phyloP scores from a whole-genome alignment of 2,113 vertebrate genomes.

The Gallinago media region DNA sequence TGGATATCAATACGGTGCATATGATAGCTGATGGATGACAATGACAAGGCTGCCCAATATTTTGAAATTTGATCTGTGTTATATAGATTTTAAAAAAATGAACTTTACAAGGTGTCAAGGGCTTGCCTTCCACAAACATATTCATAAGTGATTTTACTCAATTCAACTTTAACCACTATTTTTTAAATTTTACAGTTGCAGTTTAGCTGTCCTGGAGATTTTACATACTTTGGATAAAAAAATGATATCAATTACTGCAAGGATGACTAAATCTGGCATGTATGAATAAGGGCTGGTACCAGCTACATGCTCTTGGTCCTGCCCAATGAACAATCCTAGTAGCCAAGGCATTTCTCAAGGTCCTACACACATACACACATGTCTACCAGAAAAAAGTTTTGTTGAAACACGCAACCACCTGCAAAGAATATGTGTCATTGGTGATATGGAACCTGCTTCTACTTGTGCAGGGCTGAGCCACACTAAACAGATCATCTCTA shows the following conservation, averaged over 20 bases:
- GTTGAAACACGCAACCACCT: neutral
- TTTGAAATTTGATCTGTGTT: neutral
- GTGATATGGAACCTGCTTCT: neutral
- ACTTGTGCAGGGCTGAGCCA: neutral
- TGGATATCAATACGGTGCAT: neutral
- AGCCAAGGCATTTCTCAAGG: neutral
- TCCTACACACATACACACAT: fast-evolving
- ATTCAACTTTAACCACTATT: neutral
- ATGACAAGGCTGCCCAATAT: neutral
- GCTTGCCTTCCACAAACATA: neutral
- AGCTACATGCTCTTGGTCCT: neutral
- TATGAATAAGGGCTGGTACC: neutral
- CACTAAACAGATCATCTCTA: neutral
- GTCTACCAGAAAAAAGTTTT: neutral
- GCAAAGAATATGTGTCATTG: neutral
- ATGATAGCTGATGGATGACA: neutral
- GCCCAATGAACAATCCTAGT: neutral
- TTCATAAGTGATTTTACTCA: neutral
- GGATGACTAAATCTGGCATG: neutral
- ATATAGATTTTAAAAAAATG: neutral
- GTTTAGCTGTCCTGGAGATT: neutral
- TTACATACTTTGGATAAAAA: neutral
- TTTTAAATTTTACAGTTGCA: neutral
- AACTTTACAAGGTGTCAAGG: neutral
- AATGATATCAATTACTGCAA: neutral